Percentiles rank a stretch among this genome's conserved stretches.
phyloP scores from a whole-genome alignment of 2,797 vertebrate species.

The Pangasius sanitwongsei region DNA sequence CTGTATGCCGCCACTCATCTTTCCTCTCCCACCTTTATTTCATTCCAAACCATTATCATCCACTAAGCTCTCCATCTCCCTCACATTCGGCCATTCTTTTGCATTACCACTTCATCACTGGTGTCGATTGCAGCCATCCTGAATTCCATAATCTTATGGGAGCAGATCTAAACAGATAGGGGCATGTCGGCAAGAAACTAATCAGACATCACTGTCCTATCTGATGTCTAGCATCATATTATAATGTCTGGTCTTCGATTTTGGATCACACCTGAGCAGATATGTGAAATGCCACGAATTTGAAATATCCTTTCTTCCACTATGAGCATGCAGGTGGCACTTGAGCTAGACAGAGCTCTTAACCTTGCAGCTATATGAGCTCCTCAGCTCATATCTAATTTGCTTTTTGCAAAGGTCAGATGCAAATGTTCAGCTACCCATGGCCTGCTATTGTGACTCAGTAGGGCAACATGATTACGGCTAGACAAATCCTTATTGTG shows the following conservation, averaged over 20 bases:
- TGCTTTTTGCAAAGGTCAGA: slow-evolving; percentile 61
- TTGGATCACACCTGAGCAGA: slow-evolving; percentile 23
- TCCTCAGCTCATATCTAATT: slow-evolving; percentile 55
- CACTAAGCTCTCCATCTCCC: background rate
- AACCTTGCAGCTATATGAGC: slow-evolving; percentile 52
- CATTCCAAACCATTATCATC: background rate
- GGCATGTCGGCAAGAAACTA: slow-evolving; percentile 27
- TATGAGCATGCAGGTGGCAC: slow-evolving; percentile 28
- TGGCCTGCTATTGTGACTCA: slow-evolving; percentile 43
- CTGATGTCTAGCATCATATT: background rate
- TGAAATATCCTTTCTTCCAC: background rate
- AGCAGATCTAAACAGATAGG: slow-evolving; percentile 13
- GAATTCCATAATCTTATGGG: slow-evolving; percentile 19
- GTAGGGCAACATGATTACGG: slow-evolving; percentile 21
- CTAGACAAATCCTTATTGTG: slow-evolving; percentile 4
- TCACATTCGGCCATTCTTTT: background rate
- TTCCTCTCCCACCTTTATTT: background rate
- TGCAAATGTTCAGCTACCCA: slow-evolving; percentile 53
- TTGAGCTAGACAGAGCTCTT: slow-evolving; percentile 33
- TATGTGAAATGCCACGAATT: slow-evolving; percentile 8
- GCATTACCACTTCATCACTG: slow-evolving; percentile 7
- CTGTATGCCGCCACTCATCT: background rate
- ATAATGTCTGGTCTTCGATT: slow-evolving; percentile 36
- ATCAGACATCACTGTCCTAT: slow-evolving; percentile 30
- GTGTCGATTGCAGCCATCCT: slow-evolving; percentile 10